phyloP scores from a whole-genome alignment of 2,797 vertebrate species.

The Parauchenoglanis punctatus region DNA sequence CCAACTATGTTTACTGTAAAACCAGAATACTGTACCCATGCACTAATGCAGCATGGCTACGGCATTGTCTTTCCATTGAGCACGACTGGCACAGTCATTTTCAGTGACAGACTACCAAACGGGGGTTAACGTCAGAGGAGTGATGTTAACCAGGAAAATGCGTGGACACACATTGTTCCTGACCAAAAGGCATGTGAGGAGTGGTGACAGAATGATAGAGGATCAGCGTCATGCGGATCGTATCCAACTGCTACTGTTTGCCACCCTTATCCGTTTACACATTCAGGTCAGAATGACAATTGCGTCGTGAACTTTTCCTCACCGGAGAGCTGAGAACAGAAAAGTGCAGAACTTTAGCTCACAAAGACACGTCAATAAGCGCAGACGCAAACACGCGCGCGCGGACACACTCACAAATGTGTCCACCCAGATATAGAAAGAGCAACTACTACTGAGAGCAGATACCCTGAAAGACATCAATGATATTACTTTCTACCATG shows the following conservation, averaged over 20 bases:
- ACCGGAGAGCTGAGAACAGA: slow-evolving; percentile 29
- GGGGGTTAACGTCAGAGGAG: slow-evolving; percentile 28
- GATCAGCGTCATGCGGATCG: slow-evolving; percentile 35
- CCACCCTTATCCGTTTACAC: slow-evolving; percentile 32
- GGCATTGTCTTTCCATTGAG: background rate
- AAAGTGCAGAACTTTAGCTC: slow-evolving; percentile 15
- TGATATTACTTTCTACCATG: background rate
- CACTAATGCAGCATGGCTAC: background rate
- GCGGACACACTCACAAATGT: slow-evolving; percentile 1
- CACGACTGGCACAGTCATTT: background rate
- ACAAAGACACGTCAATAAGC: background rate
- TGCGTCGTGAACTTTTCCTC: slow-evolving; percentile 29
- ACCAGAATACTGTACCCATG: background rate
- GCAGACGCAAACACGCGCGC: background rate
- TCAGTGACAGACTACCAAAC: slow-evolving; percentile 23
- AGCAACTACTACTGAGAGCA: background rate
- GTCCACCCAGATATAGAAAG: background rate
- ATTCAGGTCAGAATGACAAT: slow-evolving; percentile 33
- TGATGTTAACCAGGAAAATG: slow-evolving; percentile 7
- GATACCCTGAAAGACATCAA: background rate
- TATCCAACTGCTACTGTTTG: slow-evolving; percentile 39
- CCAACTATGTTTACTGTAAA: slow-evolving; percentile 7
- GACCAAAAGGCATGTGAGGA: slow-evolving; percentile 41
- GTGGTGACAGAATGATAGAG: slow-evolving; percentile 49
- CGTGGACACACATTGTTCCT: slow-evolving; percentile 40